A percentile compares a stretch with the other conserved stretches of the same genome.
Evolutionary conservation across 2,797 vertebrate genomes (phyloP).

Genomic region (Acanthurus tractus): DNA sequence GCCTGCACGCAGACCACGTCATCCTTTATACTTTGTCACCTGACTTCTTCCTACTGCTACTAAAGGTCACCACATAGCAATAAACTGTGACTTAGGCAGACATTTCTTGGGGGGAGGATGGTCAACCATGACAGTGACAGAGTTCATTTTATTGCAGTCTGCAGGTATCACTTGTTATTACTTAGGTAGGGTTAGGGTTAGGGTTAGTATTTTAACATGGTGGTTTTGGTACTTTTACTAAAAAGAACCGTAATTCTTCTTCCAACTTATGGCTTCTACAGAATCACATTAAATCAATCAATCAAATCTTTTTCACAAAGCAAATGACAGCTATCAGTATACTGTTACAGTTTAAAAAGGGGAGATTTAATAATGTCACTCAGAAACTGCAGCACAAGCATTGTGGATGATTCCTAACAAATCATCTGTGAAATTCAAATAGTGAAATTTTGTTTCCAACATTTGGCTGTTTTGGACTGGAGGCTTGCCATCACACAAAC

Average conservation of each 20-base stretch:
- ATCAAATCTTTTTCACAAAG: constrained; percentile 16
- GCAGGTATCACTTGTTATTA: too few species aligned
- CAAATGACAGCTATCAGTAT: constrained; percentile 38
- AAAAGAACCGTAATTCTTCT: neutral
- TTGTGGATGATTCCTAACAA: constrained; percentile 44
- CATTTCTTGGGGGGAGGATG: too few species aligned
- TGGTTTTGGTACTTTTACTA: neutral
- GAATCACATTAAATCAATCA: neutral
- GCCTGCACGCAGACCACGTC: too few species aligned
- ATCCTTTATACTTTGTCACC: too few species aligned
- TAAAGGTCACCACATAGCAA: too few species aligned
- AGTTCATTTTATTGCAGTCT: too few species aligned
- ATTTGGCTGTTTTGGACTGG: constrained; percentile 44
- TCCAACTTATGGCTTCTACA: neutral
- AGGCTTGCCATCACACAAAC: constrained; percentile 38
- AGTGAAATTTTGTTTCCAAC: constrained; percentile 64
- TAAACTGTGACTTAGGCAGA: too few species aligned
- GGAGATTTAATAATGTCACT: constrained; percentile 32
- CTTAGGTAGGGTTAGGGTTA: too few species aligned
- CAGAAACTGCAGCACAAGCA: constrained; percentile 17
- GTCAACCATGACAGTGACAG: too few species aligned
- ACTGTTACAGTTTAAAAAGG: constrained; percentile 31
- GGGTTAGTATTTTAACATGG: too few species aligned
- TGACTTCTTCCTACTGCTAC: too few species aligned
- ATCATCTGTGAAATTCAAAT: constrained; percentile 61